Base-by-base conservation (phyloP, 1,140 invertebrate genomes). In the Choristoneura fumiferana region DNA sequence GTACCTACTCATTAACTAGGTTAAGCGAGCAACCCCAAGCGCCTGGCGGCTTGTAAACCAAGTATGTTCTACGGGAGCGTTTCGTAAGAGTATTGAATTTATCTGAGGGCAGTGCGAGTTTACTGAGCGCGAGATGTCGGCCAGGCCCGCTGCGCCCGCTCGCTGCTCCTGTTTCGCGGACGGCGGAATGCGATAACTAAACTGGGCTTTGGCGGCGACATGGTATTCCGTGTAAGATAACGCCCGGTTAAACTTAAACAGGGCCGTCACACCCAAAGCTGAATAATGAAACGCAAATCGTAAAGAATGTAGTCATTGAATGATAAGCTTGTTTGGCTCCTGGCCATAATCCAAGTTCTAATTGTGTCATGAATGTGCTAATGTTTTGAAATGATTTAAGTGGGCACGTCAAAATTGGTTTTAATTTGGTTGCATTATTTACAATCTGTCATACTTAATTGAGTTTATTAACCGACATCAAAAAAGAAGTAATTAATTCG, bases 51-150 rank as follows among this genome's bases (percentile, higher is more conserved):
- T 49, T 29, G 22, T 49, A 49, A 49, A 49, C 13, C 65, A 82
- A n/a, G 83, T 81, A 84, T 79, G 76, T 84, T 81, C 70, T 73
- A 75, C 78, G 78, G 82, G 81, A 80, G 82, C 83, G 80, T 87
- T 84, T 85, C 82, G 81, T 78, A 87, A 85, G 70, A 79, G 78
- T 76, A 78, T 85, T 84, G 78, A 79, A 83, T 87, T 83, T 84
- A 77, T 76, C 71, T 71, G 78, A 81, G 78, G 71, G 77, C 76
- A 71, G 71, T 65, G 67, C 68, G 69, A 76, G 68, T 69, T 72
- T 72, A 76, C 72, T 69, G 71, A 78, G 72, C 71, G 62, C 72
- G 66, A 79, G 70, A 76, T 76, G 70, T 66, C 69, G 68, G 67
- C 62, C 67, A 67, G 55, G 60, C 60, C 60, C 61, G 68, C 59